Base-by-base conservation (phyloP, 2,888 invertebrate species). In the Mellilla xanthometata region DNA sequence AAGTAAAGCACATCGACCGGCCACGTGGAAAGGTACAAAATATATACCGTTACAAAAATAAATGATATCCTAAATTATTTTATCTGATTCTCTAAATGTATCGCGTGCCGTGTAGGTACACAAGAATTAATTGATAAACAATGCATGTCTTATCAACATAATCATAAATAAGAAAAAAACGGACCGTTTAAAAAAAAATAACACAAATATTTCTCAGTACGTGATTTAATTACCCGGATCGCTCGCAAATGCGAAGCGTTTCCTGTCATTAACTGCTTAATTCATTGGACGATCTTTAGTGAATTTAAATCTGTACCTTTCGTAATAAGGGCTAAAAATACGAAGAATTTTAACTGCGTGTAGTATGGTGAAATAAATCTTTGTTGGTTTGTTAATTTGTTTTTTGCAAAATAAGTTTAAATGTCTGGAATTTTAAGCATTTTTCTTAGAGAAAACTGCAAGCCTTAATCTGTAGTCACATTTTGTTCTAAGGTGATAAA, bases 261-360 rank as follows among this genome's bases (percentile, higher is more conserved):
- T 62, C 67, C 66, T 51, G 56, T 48, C 52, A 58, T 63, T 65
- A 61, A 55, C 40, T 33, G 47, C 62, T 63, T 67, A 36, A 43
- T 42, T 42, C 41, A 41, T 26, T 29, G 47, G 12, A 11, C 15
- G 41, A 42, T 42, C 41, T 30, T 22, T 11, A 32, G 24, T 28
- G 36, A 31, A 12, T 42, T 47, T 42, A 38, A 48, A 48, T 42
- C 41, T 23, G 8, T 30, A 15, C 12, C 3, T 30, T 39, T 34
- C 30, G 15, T 34, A 12, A 24, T 19, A 12, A 33, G 32, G 9
- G 11, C 2, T 26, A 27, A 40, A 32, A 39, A 27, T 9, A 11
- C 8, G 12, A 15, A 2, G 24, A 26, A 40, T 33, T 24, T 24
- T 24, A 24, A 24, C n/a, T 7, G 8, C 24, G 24, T 24, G 24